Evolutionary conservation across 2,888 invertebrate species (phyloP).

Genomic region (Agrotis ipsilon): DNA sequence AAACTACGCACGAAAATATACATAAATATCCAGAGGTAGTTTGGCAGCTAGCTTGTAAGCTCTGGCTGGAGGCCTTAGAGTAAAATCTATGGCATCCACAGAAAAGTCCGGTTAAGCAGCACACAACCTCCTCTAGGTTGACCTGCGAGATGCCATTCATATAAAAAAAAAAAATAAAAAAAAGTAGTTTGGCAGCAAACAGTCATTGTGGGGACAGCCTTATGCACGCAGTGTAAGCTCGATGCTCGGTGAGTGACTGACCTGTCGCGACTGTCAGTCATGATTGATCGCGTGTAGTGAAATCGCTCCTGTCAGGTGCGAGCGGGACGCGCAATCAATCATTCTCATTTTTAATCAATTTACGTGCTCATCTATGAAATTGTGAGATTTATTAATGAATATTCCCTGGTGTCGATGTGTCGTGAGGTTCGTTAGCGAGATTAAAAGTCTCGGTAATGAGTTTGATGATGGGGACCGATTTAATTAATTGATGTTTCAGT

Average conservation of each 20-base stretch:
- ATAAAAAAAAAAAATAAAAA: no score
- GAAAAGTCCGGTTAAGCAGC: no score
- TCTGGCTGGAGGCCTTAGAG: no score
- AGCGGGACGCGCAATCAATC: constrained; percentile 81
- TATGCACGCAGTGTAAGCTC: constrained; percentile 47
- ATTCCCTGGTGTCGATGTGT: constrained; percentile 50
- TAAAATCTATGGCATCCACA: no score
- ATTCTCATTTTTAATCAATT: constrained; percentile 85
- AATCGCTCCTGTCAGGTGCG: constrained; percentile 81
- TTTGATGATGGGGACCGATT: constrained; percentile 51
- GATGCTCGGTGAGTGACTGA: constrained; percentile 49
- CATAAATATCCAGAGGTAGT: no score
- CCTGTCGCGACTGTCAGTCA: constrained; percentile 40
- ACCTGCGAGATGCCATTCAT: no score
- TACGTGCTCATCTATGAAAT: constrained; percentile 78
- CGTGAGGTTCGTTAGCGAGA: constrained; percentile 66
- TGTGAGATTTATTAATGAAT: constrained; percentile 65
- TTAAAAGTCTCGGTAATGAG: constrained; percentile 67
- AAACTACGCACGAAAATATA: no score
- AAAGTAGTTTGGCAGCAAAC: no score
- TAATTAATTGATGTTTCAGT: constrained; percentile 52
- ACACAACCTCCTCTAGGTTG: no score
- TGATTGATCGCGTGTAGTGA: constrained; percentile 71
- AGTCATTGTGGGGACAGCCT: not conserved
- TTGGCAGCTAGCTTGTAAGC: no score